Evolutionary conservation across 2,888 invertebrate genomes (phyloP).

Genomic region (Aphidoletes aphidimyza): DNA sequence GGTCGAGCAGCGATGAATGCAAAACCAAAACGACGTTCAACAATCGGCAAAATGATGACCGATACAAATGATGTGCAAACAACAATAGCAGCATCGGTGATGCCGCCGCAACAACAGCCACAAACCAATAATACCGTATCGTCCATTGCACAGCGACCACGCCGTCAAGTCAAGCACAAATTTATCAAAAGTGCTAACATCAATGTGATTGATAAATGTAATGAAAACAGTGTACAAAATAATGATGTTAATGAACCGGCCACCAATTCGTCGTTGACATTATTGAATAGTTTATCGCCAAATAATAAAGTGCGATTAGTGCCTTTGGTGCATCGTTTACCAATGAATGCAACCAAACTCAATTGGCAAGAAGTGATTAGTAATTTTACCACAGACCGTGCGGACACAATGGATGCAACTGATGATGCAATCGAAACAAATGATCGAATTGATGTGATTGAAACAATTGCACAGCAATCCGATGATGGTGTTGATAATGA

Average conservation of each 20-base stretch:
- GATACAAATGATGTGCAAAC: not conserved
- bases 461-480: not conserved
- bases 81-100: too few species aligned
- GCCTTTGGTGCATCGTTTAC: slow-evolving; percentile 23
- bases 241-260: not conserved
- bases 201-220: not conserved
- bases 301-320: slow-evolving; percentile 32
- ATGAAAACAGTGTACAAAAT: not conserved
- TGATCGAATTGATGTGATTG: not conserved
- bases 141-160: slow-evolving; percentile 43
- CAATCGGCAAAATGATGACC: not conserved
- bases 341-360: not conserved
- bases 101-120: too few species aligned
- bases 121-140: not conserved
- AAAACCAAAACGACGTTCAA: not conserved
- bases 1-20: not conserved
- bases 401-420: too few species aligned
- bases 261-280: too few species aligned
- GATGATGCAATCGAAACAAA: not conserved
- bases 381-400: not conserved
- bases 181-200: slow-evolving; percentile 52
- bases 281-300: slow-evolving; percentile 21
- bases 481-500: too few species aligned
- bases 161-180: slow-evolving; percentile 54
- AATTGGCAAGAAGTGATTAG: not conserved